Evolutionary conservation across 2,797 vertebrate species (phyloP), one percentile per base, ranked within the genome.

Genomic region (Stomatorhinus walkeri): DNA sequence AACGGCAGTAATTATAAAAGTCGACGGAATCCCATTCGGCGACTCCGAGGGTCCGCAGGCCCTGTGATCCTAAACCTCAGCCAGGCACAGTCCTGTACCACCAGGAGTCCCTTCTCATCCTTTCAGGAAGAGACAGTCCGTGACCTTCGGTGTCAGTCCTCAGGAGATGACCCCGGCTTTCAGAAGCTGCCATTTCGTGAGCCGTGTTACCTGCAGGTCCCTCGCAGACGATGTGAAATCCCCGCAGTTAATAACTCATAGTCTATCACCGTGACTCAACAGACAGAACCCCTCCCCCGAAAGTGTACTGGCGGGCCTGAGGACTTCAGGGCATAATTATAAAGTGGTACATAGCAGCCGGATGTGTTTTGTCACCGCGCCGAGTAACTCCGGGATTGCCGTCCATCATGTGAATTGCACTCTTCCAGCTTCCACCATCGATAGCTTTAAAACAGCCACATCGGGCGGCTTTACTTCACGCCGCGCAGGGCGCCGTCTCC

Each of bases 1-100:
- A 87, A 87, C 5, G 85, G 32, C 48, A 76, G 85, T 56, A 48
- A 52, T 86, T 43, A 28, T 32, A 64, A 87, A 87, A 76, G 24
- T 36, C 36, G 83, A 86, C 88, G 56, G 88, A 32, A n/a, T 72
- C 79, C 36, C 3, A 28, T 28, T 28, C 61, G 3, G 24, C 16
- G 28, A 6, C 19, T 9, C 64, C 24, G 5, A 61, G 16, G 43
- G 36, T 72, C 19, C 7, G 40, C 24, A 1, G 19, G 59, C 54
- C 43, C 52, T 43, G 5, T 61, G n/a, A 46, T 22, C 9, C 9
- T 1, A 0, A 10, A 6, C 4, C 16, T 36, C 4, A 4, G 64
- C 12, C 64, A 32, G 24, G 5, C 64, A 68, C 10, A 32, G 24
- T 61, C 22, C 59, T 9, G 9, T 3, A 10, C 4, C 28, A 6